Conservation (phyloP, 2,797 vertebrate genomes). For the Spinus olivaceus region DNA sequence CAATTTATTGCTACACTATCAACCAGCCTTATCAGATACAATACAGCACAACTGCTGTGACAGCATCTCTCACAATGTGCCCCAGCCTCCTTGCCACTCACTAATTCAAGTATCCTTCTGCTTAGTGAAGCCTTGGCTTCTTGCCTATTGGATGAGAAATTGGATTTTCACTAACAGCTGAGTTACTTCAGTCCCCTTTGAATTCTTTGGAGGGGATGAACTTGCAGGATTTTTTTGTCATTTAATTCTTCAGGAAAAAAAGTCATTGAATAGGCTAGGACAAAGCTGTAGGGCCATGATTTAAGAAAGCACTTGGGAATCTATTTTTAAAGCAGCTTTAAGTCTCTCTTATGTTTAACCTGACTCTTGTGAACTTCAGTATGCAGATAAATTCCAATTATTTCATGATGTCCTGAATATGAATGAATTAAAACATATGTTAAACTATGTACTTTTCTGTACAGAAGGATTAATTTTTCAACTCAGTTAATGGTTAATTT, state of each 20-base stretch:
- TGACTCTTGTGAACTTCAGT: not conserved
- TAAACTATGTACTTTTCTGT: not conserved
- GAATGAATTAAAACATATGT: conserved; percentile 5
- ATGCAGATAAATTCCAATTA: not conserved
- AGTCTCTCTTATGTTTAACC: not conserved
- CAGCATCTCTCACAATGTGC: not conserved
- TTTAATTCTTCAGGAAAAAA: not conserved
- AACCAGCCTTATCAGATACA: not conserved
- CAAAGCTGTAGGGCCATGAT: not conserved
- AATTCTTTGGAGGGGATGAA: not conserved
- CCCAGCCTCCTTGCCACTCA: not conserved
- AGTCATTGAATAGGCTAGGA: not conserved
- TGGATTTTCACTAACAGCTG: conserved; percentile 17
- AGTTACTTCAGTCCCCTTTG: not conserved
- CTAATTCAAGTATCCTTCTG: conserved; percentile 3
- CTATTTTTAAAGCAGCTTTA: not conserved
- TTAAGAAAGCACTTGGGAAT: not conserved
- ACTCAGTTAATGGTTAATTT: conserved; percentile 12
- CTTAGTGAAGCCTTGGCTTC: conserved; percentile 33
- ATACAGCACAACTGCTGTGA: not conserved
- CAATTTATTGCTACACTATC: not conserved
- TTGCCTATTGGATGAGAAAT: not conserved
- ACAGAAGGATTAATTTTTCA: conserved; percentile 43
- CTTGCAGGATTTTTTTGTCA: not conserved
- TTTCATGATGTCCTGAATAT: not conserved